Percentiles rank a stretch among this genome's conserved stretches.
Evolutionary conservation across 2,888 invertebrate genomes (phyloP).

Genomic region (Eumerus sabulonum): DNA sequence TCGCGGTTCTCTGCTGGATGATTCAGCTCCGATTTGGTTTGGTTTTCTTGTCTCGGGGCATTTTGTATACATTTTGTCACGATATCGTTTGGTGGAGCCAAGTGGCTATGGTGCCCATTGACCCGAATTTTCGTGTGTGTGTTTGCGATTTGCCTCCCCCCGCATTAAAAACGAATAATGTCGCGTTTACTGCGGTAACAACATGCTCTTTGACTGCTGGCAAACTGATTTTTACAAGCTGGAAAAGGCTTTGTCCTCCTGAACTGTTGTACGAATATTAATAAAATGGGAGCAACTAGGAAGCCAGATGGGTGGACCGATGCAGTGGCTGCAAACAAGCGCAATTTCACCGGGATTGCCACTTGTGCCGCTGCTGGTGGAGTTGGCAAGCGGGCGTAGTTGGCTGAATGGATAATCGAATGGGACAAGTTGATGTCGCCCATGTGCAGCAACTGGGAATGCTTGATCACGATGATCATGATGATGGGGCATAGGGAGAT

Average conservation of each 20-base stretch:
- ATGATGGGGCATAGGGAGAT: no score
- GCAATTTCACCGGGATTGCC: slow-evolving; percentile 60
- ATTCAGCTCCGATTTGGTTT: slow-evolving; percentile 54
- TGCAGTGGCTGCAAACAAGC: slow-evolving; percentile 41
- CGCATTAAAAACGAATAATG: slow-evolving; percentile 68
- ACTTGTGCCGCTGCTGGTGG: slow-evolving; percentile 58
- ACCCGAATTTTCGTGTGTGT: slow-evolving; percentile 69
- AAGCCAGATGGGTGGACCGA: slow-evolving; percentile 38
- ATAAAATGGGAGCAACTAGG: slow-evolving; percentile 17
- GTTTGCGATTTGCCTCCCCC: slow-evolving; percentile 64
- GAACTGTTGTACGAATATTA: slow-evolving; percentile 35
- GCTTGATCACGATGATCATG: slow-evolving; percentile 62
- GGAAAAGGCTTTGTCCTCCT: slow-evolving; percentile 3
- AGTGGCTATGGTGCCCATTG: slow-evolving; percentile 62
- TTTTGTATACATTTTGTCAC: slow-evolving; percentile 68
- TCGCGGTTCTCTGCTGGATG: slow-evolving; percentile 10
- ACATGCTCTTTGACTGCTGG: slow-evolving; percentile 41
- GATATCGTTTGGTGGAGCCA: slow-evolving; percentile 58
- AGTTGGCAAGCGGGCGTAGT: slow-evolving; percentile 8
- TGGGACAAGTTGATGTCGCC: slow-evolving; percentile 64
- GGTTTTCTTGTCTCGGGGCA: slow-evolving; percentile 60
- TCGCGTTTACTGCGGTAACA: slow-evolving; percentile 48
- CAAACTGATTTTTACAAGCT: slow-evolving; percentile 12
- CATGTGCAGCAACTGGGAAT: slow-evolving; percentile 53
- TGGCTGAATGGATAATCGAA: slow-evolving; percentile 56